A percentile compares a stretch with the other conserved stretches of the same genome.
phyloP scores from a whole-genome alignment of 2,888 invertebrate species.

The Drosophila tanythrix region DNA sequence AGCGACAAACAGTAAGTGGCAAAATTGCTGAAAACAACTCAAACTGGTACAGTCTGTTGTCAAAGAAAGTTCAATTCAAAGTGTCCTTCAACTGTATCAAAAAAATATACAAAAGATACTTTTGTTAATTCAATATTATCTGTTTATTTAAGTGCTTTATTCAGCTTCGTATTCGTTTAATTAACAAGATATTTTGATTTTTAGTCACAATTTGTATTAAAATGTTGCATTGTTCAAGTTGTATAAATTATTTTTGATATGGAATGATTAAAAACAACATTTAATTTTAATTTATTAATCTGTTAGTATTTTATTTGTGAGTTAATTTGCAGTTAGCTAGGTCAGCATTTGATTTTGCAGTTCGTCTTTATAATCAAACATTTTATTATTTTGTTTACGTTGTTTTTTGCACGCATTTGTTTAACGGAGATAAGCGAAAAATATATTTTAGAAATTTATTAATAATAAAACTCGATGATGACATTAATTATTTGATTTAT shows the following conservation, averaged over 20 bases:
- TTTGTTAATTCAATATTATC: neutral
- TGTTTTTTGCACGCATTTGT: neutral
- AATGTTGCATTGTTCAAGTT: neutral
- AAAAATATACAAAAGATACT: neutral
- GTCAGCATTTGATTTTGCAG: neutral
- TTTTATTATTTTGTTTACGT: constrained; percentile 2
- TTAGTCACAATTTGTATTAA: neutral
- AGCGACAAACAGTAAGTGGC: constrained; percentile 54
- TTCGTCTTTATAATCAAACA: neutral
- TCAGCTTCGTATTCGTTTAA: neutral
- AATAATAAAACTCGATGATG: neutral
- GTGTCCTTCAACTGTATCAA: neutral
- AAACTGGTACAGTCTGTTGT: neutral
- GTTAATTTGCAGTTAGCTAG: neutral
- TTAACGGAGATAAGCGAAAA: neutral
- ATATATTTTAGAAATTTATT: neutral
- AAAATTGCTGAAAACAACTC: neutral
- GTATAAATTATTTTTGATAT: neutral
- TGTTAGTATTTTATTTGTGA: neutral
- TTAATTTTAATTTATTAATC: neutral
- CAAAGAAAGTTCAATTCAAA: neutral
- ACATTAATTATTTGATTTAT: neutral
- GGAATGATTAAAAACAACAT: neutral
- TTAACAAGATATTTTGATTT: neutral
- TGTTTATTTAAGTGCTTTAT: neutral